Evolutionary conservation across 2,113 vertebrate genomes (phyloP).

Genomic region (Onychorhynchus coronatus): DNA sequence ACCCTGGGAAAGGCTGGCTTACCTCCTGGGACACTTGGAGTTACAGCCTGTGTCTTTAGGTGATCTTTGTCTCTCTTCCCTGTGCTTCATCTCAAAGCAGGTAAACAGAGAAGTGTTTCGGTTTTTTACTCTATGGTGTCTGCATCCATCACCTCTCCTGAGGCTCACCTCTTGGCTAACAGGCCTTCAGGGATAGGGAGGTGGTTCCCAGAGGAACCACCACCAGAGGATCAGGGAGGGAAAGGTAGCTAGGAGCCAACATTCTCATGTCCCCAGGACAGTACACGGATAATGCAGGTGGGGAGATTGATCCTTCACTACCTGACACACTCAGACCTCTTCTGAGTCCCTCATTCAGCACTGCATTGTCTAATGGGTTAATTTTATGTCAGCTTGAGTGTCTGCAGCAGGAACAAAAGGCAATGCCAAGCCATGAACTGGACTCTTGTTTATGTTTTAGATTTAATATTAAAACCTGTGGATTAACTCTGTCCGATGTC

Average conservation of each 20-base stretch:
- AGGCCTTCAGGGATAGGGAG: not conserved
- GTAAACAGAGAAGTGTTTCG: not conserved
- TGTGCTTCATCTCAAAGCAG: not conserved
- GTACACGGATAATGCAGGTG: not conserved
- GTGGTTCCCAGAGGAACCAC: not conserved
- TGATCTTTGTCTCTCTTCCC: not conserved
- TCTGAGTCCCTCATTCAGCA: not conserved
- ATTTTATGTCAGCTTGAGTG: not conserved
- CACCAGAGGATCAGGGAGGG: not conserved
- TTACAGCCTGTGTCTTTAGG: not conserved
- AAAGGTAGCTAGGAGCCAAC: not conserved
- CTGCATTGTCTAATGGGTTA: not conserved
- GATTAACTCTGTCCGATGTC: not conserved
- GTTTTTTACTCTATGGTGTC: not conserved
- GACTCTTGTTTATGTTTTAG: not conserved
- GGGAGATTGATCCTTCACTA: not conserved
- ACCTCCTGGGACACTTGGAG: not conserved
- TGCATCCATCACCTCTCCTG: not conserved
- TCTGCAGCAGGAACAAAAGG: not conserved
- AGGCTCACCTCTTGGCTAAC: not conserved
- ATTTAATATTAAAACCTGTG: not conserved
- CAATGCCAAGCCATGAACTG: not conserved
- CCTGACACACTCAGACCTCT: not conserved
- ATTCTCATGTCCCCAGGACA: not conserved
- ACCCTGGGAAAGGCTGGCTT: not conserved